A percentile compares a stretch with the other conserved stretches of the same genome.
phyloP scores from a whole-genome alignment of 2,888 invertebrate species.

The Pachliopta kotzebuea region DNA sequence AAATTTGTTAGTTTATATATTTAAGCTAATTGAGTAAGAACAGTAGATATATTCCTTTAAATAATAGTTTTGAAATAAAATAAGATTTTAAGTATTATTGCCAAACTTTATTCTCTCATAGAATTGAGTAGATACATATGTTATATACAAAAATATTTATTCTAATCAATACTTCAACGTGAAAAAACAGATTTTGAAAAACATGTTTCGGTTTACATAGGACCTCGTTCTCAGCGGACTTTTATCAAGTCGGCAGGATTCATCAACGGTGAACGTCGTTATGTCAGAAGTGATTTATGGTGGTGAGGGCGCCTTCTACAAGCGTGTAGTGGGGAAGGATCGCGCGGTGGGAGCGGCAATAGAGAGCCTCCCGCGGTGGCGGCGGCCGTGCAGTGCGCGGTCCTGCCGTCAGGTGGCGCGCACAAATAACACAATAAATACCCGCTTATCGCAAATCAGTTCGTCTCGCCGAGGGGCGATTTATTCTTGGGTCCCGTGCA shows the following conservation, averaged over 20 bases:
- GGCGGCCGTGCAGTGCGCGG: slow-evolving; percentile 40
- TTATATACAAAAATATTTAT: no score
- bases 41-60: no score
- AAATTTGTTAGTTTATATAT: not conserved
- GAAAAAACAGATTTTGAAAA: not conserved
- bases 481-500: slow-evolving; percentile 71
- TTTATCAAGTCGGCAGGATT: slow-evolving; percentile 49
- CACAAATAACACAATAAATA: slow-evolving; percentile 77
- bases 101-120: no score
- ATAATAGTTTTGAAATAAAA: no score
- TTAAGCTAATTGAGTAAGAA: no score
- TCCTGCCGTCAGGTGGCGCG: slow-evolving; percentile 56
- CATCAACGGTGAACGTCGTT: slow-evolving; percentile 57
- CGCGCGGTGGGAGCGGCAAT: slow-evolving; percentile 54
- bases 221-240: slow-evolving; percentile 40
- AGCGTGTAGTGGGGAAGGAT: slow-evolving; percentile 45
- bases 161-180: not conserved
- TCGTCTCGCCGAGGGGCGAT: slow-evolving; percentile 70
- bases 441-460: slow-evolving; percentile 78
- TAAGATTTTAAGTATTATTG: no score
- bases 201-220: not conserved
- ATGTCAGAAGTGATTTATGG: slow-evolving; percentile 61
- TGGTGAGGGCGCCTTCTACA: slow-evolving; percentile 46
- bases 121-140: no score
- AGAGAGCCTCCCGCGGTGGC: slow-evolving; percentile 65